Evolutionary conservation across 2,888 invertebrate species (phyloP).

Genomic region (Tenthredo mesomela): DNA sequence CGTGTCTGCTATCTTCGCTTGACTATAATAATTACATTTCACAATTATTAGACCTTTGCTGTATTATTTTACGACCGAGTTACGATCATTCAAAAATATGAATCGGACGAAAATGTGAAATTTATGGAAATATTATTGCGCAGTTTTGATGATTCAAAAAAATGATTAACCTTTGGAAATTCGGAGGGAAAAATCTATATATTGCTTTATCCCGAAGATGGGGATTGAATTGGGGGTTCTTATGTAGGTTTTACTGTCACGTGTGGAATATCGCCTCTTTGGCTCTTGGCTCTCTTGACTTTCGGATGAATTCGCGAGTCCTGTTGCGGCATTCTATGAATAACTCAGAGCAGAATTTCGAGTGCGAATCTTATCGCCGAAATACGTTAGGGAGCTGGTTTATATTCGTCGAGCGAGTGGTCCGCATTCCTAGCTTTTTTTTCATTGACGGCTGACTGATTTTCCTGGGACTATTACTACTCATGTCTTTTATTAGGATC

Average conservation of each 20-base stretch:
- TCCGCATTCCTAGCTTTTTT: background rate
- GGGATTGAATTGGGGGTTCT: background rate
- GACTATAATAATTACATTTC: background rate
- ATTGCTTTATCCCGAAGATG: background rate
- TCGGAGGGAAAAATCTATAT: background rate
- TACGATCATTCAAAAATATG: background rate
- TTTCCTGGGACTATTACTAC: slow-evolving; percentile 33
- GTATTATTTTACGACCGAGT: background rate
- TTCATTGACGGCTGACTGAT: slow-evolving; percentile 18
- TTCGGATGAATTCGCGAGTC: slow-evolving; percentile 14
- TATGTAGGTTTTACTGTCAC: background rate
- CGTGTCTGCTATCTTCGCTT: background rate
- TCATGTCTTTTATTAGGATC: slow-evolving; percentile 42
- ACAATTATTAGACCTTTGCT: slow-evolving; percentile 9
- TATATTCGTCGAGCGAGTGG: slow-evolving; percentile 10
- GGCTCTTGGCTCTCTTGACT: background rate
- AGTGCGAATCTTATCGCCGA: slow-evolving; percentile 33
- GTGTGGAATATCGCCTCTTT: background rate
- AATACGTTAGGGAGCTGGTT: slow-evolving; percentile 7
- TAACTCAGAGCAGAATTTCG: slow-evolving; percentile 8
- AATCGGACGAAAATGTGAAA: background rate
- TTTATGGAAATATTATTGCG: background rate
- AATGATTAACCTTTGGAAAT: background rate
- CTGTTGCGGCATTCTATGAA: slow-evolving; percentile 16
- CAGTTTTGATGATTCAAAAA: background rate